These are phyloP conservation scores for Reticulitermes speratus DNA, from an alignment of 1,140 invertebrate species.

Conservation along the genomic window DNA sequence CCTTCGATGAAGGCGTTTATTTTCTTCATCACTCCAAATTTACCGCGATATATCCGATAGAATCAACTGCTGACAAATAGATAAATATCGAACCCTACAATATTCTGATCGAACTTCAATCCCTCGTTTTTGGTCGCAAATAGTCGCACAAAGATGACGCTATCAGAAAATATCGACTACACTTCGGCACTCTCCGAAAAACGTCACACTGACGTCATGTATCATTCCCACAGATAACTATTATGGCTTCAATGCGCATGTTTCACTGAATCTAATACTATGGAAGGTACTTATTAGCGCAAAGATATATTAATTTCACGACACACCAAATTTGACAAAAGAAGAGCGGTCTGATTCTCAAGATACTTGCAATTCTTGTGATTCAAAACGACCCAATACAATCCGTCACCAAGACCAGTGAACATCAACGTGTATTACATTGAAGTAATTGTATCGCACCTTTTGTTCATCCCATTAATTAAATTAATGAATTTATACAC, in stretches of 20 bases:
- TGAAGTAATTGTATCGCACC: too few relatives aligned
- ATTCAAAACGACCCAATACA: too few relatives aligned
- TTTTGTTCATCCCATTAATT: too few relatives aligned
- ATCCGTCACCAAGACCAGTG: too few relatives aligned
- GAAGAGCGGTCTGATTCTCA: too few relatives aligned
- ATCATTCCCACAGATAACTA: background rate
- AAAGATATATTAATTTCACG: too few relatives aligned
- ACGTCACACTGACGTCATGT: background rate
- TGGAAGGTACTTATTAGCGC: background rate
- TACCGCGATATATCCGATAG: constrained; percentile 42
- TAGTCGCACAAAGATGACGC: constrained; percentile 17
- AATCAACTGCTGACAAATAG: constrained; percentile 39
- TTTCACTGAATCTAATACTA: background rate
- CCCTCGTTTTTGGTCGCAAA: constrained; percentile 41
- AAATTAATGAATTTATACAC: too few relatives aligned
- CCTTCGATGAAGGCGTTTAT: constrained; percentile 26
- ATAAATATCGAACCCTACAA: constrained; percentile 35
- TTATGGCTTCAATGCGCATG: background rate
- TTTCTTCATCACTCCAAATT: constrained; percentile 38
- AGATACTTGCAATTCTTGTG: too few relatives aligned
- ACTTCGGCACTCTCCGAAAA: background rate
- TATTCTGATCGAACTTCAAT: constrained; percentile 46
- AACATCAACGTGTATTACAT: too few relatives aligned
- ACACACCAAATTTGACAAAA: too few relatives aligned
- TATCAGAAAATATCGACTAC: constrained; percentile 6